Evolutionary conservation across 2,797 vertebrate species (phyloP).

Genomic region (Scleropages formosus): DNA sequence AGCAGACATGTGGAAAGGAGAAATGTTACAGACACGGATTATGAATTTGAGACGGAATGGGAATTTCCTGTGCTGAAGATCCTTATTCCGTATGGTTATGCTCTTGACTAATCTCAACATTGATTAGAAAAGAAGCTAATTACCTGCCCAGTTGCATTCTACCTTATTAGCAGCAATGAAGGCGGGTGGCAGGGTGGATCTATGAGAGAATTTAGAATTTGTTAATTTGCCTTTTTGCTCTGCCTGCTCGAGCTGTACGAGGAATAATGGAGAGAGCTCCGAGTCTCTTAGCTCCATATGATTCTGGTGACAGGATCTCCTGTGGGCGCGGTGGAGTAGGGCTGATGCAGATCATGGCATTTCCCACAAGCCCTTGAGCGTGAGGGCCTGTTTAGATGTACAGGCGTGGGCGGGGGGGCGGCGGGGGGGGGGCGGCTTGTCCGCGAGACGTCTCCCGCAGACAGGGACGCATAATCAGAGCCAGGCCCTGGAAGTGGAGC

Average conservation of each 20-base stretch:
- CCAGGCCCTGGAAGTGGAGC: constrained; percentile 13
- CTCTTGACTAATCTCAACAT: constrained; percentile 5
- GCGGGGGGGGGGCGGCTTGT: neutral
- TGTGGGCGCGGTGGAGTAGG: neutral
- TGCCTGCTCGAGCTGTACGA: neutral
- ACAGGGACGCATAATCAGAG: neutral
- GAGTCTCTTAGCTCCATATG: neutral
- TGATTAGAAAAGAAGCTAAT: constrained; percentile 25
- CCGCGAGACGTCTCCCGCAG: neutral
- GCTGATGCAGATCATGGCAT: neutral
- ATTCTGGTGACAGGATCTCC: neutral
- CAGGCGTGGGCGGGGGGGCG: constrained; percentile 28
- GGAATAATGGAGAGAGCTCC: neutral
- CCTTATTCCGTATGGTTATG: neutral
- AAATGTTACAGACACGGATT: constrained; percentile 35
- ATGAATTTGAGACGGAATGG: constrained; percentile 30
- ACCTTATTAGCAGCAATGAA: constrained; percentile 17
- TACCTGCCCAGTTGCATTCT: constrained; percentile 20
- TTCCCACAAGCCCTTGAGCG: neutral
- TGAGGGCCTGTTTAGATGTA: constrained; percentile 38
- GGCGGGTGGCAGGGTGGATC: neutral
- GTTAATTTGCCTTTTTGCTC: neutral
- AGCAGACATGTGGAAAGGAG: constrained; percentile 27
- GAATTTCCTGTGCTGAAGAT: neutral
- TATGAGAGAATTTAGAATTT: neutral